phyloP scores from a whole-genome alignment of 2,888 invertebrate species.

The Griposia aprilina region DNA sequence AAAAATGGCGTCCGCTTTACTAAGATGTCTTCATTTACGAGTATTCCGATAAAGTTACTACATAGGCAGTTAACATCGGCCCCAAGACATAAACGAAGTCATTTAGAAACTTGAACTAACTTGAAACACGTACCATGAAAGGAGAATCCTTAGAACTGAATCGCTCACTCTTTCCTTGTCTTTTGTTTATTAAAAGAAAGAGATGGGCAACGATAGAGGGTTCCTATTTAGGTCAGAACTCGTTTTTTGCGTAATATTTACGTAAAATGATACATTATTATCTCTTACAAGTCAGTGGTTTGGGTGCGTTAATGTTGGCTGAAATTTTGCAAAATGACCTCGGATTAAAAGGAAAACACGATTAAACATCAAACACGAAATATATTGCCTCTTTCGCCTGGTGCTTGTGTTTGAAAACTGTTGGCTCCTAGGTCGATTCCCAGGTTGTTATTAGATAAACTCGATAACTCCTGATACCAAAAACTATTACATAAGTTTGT shows the following conservation, averaged over 20 bases:
- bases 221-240: conserved; percentile 39
- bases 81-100: conserved; percentile 61
- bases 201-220: conserved; percentile 19
- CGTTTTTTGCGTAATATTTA: conserved; percentile 55
- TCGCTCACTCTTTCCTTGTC: conserved; percentile 38
- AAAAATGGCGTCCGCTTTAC: conserved; percentile 52
- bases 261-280: conserved; percentile 58
- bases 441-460: too few relatives aligned
- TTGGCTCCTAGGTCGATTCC: background rate
- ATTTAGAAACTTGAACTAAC: conserved; percentile 59
- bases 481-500: background rate
- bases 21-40: conserved; percentile 67
- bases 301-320: conserved; percentile 41
- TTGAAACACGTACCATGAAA: conserved; percentile 39
- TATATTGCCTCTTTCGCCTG: background rate
- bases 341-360: conserved; percentile 5
- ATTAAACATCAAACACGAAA: background rate
- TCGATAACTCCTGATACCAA: background rate
- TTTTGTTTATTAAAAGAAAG: conserved; percentile 38
- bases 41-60: conserved; percentile 68
- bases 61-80: conserved; percentile 61
- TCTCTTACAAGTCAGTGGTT: conserved; percentile 64
- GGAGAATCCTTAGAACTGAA: conserved; percentile 32
- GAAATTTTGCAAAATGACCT: conserved; percentile 12
- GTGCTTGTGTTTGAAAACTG: background rate